phyloP scores from a whole-genome alignment of 2,113 vertebrate species.

The Xiphorhynchus elegans region DNA sequence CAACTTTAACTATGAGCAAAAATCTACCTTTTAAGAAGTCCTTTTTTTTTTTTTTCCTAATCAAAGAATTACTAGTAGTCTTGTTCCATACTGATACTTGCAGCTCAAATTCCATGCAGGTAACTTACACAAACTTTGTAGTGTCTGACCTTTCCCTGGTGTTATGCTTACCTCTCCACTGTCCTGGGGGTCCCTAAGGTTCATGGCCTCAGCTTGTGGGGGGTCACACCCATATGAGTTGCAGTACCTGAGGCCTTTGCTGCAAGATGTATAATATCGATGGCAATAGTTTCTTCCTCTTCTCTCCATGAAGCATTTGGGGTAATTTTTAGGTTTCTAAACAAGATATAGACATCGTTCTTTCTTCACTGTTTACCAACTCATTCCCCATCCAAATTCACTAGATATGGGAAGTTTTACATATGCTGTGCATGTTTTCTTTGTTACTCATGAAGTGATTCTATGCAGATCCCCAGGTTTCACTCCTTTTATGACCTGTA shows the following conservation, averaged over 20 bases:
- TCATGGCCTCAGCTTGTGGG: not conserved
- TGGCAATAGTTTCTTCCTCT: not conserved
- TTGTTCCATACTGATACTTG: not conserved
- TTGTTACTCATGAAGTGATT: not conserved
- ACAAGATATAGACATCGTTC: not conserved
- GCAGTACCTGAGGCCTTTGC: not conserved
- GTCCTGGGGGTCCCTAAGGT: not conserved
- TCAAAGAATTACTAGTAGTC: not conserved
- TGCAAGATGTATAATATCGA: fast-evolving
- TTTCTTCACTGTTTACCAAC: not conserved
- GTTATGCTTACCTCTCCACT: not conserved
- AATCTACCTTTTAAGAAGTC: not conserved
- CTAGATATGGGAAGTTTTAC: not conserved
- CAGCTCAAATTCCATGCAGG: not conserved
- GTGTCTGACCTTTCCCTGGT: not conserved
- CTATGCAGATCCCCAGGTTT: not conserved
- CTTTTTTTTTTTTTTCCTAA: not conserved
- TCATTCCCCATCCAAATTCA: not conserved
- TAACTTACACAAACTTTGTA: not conserved
- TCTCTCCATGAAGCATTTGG: not conserved
- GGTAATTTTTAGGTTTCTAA: not conserved
- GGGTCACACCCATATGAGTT: not conserved
- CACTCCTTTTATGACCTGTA: not conserved
- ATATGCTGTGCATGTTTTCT: not conserved
- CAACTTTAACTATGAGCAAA: not conserved